Conservation (phyloP, 2,113 vertebrate species). For the Boulengeromyrus knoepffleri region DNA sequence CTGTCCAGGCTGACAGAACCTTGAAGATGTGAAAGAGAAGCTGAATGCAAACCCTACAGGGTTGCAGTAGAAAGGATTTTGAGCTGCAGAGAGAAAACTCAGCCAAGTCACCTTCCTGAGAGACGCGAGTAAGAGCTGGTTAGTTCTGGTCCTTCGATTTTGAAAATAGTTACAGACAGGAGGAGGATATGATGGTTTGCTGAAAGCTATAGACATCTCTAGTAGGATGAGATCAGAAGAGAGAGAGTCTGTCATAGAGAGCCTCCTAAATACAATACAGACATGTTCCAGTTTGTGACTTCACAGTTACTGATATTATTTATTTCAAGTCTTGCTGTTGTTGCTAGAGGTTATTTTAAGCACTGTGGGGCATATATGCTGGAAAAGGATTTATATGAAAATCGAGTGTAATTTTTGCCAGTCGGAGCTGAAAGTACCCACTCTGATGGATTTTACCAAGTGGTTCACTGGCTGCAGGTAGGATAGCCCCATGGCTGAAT, state of each 20-base stretch:
- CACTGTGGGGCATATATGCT: not conserved
- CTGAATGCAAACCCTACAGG: not conserved
- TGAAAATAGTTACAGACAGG: not conserved
- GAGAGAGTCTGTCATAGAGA: not conserved
- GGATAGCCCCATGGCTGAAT: too few species aligned
- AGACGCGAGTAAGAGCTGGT: not conserved
- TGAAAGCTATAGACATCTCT: not conserved
- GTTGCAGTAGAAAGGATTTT: not conserved
- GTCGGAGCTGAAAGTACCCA: not conserved
- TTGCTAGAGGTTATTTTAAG: not conserved
- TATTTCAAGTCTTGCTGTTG: not conserved
- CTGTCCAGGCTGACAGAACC: not conserved
- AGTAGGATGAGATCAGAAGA: not conserved
- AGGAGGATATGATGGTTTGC: not conserved
- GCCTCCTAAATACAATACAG: not conserved
- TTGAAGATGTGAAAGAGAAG: not conserved
- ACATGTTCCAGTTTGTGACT: not conserved
- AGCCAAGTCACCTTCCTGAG: not conserved
- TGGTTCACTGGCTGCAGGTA: not conserved
- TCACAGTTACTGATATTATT: not conserved
- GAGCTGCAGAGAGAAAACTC: not conserved
- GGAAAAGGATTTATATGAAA: not conserved
- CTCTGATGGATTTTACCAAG: not conserved
- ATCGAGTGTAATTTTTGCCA: not conserved
- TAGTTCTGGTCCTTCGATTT: not conserved